These are phyloP conservation scores for Neomicropteryx cornuta DNA, from an alignment of 1,140 invertebrate genomes.

Conservation along the genomic window DNA sequence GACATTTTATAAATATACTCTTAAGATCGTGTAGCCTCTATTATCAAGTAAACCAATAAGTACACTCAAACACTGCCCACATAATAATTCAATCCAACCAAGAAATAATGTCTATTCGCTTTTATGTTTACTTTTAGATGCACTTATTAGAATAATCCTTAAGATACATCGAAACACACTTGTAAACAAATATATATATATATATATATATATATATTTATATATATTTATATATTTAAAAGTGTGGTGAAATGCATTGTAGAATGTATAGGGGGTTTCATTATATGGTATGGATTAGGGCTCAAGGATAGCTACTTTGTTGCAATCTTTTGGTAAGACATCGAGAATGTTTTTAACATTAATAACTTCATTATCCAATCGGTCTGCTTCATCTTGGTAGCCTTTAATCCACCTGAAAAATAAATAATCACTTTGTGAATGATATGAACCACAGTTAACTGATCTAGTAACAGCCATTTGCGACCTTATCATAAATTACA, in stretches of 20 bases:
- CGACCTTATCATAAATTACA: too few species aligned
- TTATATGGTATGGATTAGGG: too few species aligned
- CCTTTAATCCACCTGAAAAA: conserved; percentile 59
- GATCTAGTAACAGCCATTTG: too few species aligned
- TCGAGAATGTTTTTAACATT: conserved; percentile 79
- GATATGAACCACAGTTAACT: too few species aligned
- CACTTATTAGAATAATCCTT: too few species aligned
- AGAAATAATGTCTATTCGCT: conserved; percentile 1
- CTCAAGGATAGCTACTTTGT: conserved; percentile 54
- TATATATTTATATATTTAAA: conserved; percentile 11
- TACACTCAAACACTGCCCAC: too few species aligned
- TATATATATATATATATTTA: conserved; percentile 8
- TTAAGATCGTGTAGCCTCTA: too few species aligned
- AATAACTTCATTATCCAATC: conserved; percentile 65
- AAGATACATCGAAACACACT: conserved; percentile 6
- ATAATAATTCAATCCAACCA: too few species aligned
- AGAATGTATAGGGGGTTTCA: too few species aligned
- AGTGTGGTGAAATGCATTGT: too few species aligned
- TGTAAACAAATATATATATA: conserved; percentile 10
- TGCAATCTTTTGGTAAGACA: conserved; percentile 75
- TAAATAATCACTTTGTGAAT: conserved; percentile 5
- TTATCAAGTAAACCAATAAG: too few species aligned
- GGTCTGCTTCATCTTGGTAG: conserved; percentile 68
- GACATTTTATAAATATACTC: too few species aligned
- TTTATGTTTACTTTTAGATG: not conserved